Conservation (phyloP, 2,113 vertebrate species). For the Nibea albiflora region DNA sequence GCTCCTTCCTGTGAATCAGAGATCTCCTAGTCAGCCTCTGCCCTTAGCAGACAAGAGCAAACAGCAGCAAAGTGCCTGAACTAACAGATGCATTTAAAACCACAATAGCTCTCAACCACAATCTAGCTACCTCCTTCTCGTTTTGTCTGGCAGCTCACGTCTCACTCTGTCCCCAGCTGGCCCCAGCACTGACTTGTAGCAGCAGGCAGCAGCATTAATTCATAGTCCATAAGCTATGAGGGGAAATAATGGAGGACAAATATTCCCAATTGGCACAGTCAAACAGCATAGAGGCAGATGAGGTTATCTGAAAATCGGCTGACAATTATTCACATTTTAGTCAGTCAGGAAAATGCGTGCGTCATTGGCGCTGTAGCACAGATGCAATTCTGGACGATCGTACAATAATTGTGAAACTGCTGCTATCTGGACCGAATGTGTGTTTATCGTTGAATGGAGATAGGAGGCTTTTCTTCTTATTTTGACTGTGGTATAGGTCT, state of each 20-base stretch:
- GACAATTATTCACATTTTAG: not conserved
- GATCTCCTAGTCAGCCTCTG: not conserved
- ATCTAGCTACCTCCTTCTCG: not conserved
- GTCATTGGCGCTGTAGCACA: not conserved
- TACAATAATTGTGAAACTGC: not conserved
- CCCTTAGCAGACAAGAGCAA: constrained; percentile 11
- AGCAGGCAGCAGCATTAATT: constrained; percentile 19
- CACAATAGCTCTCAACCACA: constrained; percentile 22
- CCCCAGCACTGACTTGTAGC: constrained; percentile 11
- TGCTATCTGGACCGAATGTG: not conserved
- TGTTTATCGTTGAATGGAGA: not conserved
- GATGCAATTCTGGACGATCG: not conserved
- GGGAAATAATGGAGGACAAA: constrained; percentile 24
- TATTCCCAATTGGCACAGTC: not conserved
- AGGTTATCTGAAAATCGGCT: not conserved
- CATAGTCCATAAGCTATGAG: constrained; percentile 5
- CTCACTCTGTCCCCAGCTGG: constrained; percentile 10
- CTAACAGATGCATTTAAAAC: constrained; percentile 34
- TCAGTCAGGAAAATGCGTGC: not conserved
- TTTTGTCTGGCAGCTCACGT: constrained; percentile 18
- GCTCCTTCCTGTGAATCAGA: constrained; percentile 1
- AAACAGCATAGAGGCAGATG: not conserved
- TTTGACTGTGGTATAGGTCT: not conserved
- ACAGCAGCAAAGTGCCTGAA: constrained; percentile 14
- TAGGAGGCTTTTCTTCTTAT: not conserved